Percentiles rank a stretch among this genome's conserved stretches.
phyloP scores from a whole-genome alignment of 2,797 vertebrate species.

The Sebastes diaconus region DNA sequence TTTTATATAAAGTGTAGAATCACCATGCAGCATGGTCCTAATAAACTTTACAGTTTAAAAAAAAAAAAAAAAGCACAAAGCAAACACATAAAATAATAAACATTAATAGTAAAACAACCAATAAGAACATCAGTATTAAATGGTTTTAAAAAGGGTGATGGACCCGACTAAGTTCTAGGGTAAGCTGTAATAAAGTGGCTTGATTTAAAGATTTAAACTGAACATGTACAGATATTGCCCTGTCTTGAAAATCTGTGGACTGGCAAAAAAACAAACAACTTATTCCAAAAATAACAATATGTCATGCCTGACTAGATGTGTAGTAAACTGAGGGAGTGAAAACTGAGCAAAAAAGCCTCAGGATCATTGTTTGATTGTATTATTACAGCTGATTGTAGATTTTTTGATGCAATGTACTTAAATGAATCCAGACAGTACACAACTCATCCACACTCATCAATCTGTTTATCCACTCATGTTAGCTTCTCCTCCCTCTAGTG shows the following conservation, averaged over 20 bases:
- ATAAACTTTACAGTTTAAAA: too few relatives aligned
- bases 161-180: too few relatives aligned
- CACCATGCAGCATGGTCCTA: too few relatives aligned
- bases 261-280: background rate
- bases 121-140: too few relatives aligned
- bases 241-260: background rate
- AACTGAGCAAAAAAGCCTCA: background rate
- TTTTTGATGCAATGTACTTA: background rate
- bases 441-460: background rate
- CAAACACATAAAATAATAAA: too few relatives aligned
- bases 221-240: background rate
- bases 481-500: conserved; percentile 18
- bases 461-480: background rate
- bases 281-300: background rate
- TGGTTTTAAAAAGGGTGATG: too few relatives aligned
- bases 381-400: background rate
- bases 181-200: too few relatives aligned
- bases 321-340: background rate
- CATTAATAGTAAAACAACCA: too few relatives aligned
- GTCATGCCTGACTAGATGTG: background rate
- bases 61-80: too few relatives aligned
- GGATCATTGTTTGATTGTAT: background rate
- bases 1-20: too few relatives aligned
- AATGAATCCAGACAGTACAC: background rate
- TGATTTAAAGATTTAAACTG: background rate